Evolutionary conservation across 2,797 vertebrate species (phyloP).

Genomic region (Esox lucius): DNA sequence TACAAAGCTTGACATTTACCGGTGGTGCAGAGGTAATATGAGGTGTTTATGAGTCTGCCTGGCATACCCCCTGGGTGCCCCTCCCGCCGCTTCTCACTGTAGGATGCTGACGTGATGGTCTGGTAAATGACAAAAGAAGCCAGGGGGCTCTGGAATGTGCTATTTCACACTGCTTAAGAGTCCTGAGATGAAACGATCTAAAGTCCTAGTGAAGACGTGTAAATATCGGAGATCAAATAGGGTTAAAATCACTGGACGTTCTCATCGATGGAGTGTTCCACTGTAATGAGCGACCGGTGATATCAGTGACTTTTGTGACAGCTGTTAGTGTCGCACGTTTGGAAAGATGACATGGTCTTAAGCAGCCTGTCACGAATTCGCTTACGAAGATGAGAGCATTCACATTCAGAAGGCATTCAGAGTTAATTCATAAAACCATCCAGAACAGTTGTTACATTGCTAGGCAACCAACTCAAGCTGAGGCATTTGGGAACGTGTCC

Average conservation of each 20-base stretch:
- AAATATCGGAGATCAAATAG: background rate
- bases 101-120: background rate
- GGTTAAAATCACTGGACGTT: background rate
- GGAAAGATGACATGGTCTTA: background rate
- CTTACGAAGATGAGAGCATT: background rate
- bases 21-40: background rate
- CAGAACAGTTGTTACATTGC: background rate
- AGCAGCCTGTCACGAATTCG: background rate
- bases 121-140: slow-evolving; percentile 1
- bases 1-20: background rate
- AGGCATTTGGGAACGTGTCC: background rate
- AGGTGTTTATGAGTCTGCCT: background rate
- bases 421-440: background rate
- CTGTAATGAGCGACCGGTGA: background rate
- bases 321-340: too few relatives aligned
- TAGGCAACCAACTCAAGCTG: too few relatives aligned
- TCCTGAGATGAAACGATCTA: background rate
- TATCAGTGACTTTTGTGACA: background rate
- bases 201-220: background rate
- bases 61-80: background rate
- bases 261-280: background rate
- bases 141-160: background rate
- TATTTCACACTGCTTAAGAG: background rate
- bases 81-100: background rate
- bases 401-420: background rate